Evolutionary conservation across 1,140 invertebrate genomes (phyloP).

Genomic region (Apocrypta bakeri): DNA sequence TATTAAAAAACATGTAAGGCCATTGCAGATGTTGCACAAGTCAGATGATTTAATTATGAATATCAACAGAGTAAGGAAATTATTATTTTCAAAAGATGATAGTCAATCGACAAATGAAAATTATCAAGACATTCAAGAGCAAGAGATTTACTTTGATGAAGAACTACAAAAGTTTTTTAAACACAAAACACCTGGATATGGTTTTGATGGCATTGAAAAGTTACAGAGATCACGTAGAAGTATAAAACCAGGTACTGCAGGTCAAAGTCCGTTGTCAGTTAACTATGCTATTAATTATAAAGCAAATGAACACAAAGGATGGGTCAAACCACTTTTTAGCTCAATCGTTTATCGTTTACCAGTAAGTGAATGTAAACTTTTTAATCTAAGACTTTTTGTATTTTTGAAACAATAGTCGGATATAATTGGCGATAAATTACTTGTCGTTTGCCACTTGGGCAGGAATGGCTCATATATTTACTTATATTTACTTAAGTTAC

Average conservation of each 20-base stretch:
- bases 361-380: constrained; percentile 68
- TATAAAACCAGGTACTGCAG: constrained; percentile 66
- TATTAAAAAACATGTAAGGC: too few species aligned
- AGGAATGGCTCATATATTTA: too few species aligned
- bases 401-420: too few species aligned
- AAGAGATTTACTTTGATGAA: background rate
- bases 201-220: background rate
- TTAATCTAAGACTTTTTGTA: too few species aligned
- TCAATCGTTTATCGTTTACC: constrained; percentile 89
- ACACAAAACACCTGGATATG: background rate
- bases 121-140: background rate
- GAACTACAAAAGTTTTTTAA: background rate
- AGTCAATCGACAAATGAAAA: background rate
- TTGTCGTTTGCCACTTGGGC: too few species aligned
- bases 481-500: background rate
- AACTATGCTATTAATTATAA: constrained; percentile 89
- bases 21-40: background rate
- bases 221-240: constrained; percentile 24
- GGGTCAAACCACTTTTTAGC: constrained; percentile 94
- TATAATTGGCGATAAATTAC: too few species aligned
- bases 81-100: constrained; percentile 2
- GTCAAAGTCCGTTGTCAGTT: constrained; percentile 85
- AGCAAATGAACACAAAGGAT: constrained; percentile 81
- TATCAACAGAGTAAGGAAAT: constrained; percentile 9
- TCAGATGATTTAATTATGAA: background rate